These are phyloP conservation scores for Syngnathus acus DNA, from an alignment of 2,797 vertebrate genomes.

Conservation along the genomic window DNA sequence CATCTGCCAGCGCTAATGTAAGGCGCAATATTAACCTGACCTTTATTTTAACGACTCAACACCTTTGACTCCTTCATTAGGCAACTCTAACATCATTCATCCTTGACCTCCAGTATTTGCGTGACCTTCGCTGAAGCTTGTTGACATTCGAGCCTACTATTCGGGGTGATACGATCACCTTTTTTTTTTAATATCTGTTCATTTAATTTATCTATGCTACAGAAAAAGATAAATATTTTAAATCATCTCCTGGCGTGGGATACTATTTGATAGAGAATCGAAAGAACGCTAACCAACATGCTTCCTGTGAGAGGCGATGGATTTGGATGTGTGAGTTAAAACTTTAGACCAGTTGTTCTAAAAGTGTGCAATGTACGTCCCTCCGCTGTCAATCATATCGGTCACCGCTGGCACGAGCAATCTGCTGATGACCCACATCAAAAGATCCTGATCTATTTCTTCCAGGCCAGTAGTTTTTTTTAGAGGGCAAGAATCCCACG, in stretches of 20 bases:
- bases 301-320: not conserved
- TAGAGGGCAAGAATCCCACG: not conserved
- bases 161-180: not conserved
- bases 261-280: not conserved
- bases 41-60: constrained; percentile 36
- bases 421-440: not conserved
- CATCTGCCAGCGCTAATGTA: constrained; percentile 17
- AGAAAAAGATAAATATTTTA: not conserved
- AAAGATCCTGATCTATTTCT: not conserved
- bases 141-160: not conserved
- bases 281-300: not conserved
- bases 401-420: not conserved
- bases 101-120: constrained; percentile 16
- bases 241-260: no score
- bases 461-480: not conserved
- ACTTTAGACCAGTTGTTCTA: not conserved
- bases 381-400: not conserved
- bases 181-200: not conserved
- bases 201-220: not conserved
- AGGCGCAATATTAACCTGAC: constrained; percentile 13
- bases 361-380: not conserved
- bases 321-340: not conserved
- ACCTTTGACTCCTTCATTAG: constrained; percentile 26
- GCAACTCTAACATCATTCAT: constrained; percentile 14
- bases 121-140: constrained; percentile 13